Evolutionary conservation across 2,113 vertebrate species (phyloP).

Genomic region (Taurulus bubalis): DNA sequence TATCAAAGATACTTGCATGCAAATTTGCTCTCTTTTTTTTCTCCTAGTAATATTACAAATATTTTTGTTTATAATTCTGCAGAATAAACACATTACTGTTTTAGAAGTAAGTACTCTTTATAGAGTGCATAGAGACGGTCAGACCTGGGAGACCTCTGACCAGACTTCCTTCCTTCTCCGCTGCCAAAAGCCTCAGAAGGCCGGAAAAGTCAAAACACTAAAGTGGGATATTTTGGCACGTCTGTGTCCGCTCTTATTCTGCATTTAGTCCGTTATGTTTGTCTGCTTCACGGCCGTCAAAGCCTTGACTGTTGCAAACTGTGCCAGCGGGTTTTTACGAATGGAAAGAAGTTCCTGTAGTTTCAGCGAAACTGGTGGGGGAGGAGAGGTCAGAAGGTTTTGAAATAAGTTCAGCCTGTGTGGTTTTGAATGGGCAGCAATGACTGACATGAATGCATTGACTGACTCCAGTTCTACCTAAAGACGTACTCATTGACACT

Average conservation of each 20-base stretch:
- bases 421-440: background rate
- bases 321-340: slow-evolving; percentile 6
- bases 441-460: slow-evolving; percentile 18
- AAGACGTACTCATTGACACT: background rate
- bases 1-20: background rate
- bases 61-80: background rate
- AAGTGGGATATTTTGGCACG: slow-evolving; percentile 38
- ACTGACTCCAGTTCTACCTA: background rate
- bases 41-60: background rate
- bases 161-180: slow-evolving; percentile 66
- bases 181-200: slow-evolving; percentile 32
- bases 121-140: background rate
- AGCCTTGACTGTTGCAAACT: background rate
- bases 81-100: background rate
- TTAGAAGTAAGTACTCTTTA: background rate
- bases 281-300: background rate
- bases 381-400: slow-evolving; percentile 7
- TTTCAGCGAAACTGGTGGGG: background rate
- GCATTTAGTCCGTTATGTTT: slow-evolving; percentile 5
- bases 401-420: slow-evolving; percentile 22
- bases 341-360: slow-evolving; percentile 1
- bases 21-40: background rate
- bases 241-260: slow-evolving; percentile 29
- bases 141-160: slow-evolving; percentile 31
- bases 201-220: slow-evolving; percentile 56